Conservation (phyloP, 2,888 invertebrate species). For the Euplagia quadripunctaria region DNA sequence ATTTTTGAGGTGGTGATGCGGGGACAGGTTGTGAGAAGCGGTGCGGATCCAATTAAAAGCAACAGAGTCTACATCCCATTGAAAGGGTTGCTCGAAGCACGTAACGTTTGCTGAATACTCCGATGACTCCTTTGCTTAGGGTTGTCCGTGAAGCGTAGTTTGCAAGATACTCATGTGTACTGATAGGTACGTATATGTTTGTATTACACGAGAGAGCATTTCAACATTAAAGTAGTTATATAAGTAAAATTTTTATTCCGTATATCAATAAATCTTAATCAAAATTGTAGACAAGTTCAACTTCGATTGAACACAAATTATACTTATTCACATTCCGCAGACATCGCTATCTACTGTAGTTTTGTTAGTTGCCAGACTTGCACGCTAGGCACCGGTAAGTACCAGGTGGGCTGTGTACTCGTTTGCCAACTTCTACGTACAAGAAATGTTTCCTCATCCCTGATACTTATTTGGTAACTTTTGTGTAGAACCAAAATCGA, state of each 20-base stretch:
- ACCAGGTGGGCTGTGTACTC: neutral
- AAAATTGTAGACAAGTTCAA: neutral
- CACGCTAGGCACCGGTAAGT: neutral
- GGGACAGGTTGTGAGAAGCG: slow-evolving; percentile 60
- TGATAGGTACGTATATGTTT: neutral
- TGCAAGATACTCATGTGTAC: neutral
- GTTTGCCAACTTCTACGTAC: neutral
- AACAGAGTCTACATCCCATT: slow-evolving; percentile 63
- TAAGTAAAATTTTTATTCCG: neutral
- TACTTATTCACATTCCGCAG: neutral
- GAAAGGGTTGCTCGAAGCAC: slow-evolving; percentile 58
- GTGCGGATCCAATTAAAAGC: slow-evolving; percentile 74
- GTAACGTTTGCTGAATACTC: slow-evolving; percentile 49
- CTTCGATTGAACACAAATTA: neutral
- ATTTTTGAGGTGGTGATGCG: slow-evolving; percentile 65
- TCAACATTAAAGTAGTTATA: neutral
- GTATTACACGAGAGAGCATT: neutral
- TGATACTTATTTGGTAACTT: neutral
- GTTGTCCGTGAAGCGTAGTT: slow-evolving; percentile 10
- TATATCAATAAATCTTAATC: too few species aligned
- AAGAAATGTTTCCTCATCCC: neutral
- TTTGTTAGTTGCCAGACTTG: neutral
- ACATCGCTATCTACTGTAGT: neutral
- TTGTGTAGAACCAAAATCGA: neutral
- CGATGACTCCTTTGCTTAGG: slow-evolving; percentile 45